These are phyloP conservation scores for Malurus leucopterus DNA, from an alignment of 2,797 vertebrate species.

Conservation along the genomic window DNA sequence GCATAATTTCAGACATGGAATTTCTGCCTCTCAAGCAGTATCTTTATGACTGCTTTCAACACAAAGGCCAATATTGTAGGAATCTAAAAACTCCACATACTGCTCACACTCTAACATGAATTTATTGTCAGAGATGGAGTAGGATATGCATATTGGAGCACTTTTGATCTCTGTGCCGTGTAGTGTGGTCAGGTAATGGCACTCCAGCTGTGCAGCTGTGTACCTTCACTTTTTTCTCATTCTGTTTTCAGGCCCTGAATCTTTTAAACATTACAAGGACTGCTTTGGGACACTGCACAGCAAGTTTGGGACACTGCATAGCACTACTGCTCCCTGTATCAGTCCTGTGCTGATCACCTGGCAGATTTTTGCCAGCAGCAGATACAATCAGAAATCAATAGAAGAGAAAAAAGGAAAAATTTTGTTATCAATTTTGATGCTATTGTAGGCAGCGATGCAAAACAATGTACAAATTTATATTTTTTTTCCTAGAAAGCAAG, in stretches of 20 bases:
- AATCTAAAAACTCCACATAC: not conserved
- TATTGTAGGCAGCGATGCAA: not conserved
- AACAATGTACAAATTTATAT: not conserved
- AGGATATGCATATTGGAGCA: not conserved
- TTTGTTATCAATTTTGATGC: not conserved
- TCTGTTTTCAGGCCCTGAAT: not conserved
- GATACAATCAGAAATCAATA: not conserved
- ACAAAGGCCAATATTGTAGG: not conserved
- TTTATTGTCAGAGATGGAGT: not conserved
- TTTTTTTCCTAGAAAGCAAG: not conserved
- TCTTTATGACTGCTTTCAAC: not conserved
- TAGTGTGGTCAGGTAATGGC: not conserved
- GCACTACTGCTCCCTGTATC: not conserved
- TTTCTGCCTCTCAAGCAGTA: not conserved
- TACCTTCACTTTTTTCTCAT: not conserved
- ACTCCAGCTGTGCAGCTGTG: not conserved
- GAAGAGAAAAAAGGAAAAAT: not conserved
- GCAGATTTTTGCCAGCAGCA: not conserved
- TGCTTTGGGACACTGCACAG: not conserved
- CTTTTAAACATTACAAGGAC: not conserved
- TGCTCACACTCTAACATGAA: not conserved
- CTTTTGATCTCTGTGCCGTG: fast-evolving
- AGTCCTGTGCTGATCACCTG: not conserved
- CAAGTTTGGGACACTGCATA: not conserved
- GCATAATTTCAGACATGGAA: not conserved